Percentiles rank a stretch among this genome's conserved stretches.
Conservation (phyloP, 2,113 vertebrate species). For the Corythornis madagascariensis region DNA sequence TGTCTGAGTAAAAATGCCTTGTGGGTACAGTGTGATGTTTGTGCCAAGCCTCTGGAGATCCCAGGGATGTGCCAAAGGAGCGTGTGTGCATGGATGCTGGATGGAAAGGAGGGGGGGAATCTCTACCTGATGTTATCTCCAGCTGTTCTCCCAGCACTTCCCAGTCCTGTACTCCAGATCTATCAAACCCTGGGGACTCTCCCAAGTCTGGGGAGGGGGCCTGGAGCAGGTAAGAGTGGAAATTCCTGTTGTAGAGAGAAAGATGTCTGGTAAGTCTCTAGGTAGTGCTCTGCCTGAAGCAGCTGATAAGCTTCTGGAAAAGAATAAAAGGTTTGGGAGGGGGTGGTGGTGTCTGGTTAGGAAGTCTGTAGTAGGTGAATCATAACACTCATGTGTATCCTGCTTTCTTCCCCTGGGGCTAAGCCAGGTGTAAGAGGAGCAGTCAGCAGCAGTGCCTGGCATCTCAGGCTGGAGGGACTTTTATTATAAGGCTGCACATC, state of each 20-base stretch:
- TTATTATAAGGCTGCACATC: background rate
- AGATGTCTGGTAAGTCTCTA: background rate
- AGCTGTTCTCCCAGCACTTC: background rate
- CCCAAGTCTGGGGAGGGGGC: background rate
- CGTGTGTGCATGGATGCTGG: accelerated
- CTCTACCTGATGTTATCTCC: background rate
- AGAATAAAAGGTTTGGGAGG: background rate
- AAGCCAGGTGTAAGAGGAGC: background rate
- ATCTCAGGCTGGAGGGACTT: background rate
- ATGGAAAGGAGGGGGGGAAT: background rate
- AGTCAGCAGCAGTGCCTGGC: background rate
- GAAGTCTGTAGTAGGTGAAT: background rate
- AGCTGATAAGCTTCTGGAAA: background rate
- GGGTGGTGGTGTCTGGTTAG: background rate
- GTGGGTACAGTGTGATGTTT: accelerated
- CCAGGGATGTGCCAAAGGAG: background rate
- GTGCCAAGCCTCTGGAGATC: background rate
- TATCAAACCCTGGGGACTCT: background rate
- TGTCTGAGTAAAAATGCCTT: background rate
- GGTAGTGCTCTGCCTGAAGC: background rate
- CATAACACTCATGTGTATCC: background rate
- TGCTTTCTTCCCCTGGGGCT: background rate
- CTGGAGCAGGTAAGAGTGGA: background rate
- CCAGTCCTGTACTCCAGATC: background rate
- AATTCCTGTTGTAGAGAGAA: background rate